These are phyloP conservation scores for Brenthis ino DNA, from an alignment of 2,888 invertebrate genomes.

Conservation along the genomic window DNA sequence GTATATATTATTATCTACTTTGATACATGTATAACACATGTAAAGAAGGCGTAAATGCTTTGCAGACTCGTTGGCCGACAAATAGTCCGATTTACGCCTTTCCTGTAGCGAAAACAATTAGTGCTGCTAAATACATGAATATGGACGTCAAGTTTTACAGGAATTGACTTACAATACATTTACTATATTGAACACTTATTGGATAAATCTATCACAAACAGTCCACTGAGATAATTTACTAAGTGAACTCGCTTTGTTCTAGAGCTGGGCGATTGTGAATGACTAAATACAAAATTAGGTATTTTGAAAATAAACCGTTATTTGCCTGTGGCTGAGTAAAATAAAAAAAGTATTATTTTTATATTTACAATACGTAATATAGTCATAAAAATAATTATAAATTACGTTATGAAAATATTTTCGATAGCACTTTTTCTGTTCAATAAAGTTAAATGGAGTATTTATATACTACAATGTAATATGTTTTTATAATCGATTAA, in stretches of 20 bases:
- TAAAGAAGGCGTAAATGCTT: background rate
- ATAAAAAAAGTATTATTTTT: no score
- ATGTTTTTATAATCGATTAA: no score
- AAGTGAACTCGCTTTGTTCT: conserved; percentile 58
- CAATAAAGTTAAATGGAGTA: no score
- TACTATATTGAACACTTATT: conserved; percentile 79
- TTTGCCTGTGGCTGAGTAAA: no score
- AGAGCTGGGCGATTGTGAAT: conserved; percentile 14
- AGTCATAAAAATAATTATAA: no score
- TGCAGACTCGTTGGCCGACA: background rate
- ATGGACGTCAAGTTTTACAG: conserved; percentile 73
- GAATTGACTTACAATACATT: conserved; percentile 74
- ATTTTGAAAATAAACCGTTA: no score
- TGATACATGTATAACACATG: background rate
- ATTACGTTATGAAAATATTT: no score
- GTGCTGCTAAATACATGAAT: conserved; percentile 44
- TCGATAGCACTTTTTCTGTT: no score
- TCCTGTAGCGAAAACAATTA: conserved; percentile 43
- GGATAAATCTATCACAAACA: conserved; percentile 81
- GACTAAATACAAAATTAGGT: background rate
- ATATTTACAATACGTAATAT: no score
- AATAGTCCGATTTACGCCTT: background rate
- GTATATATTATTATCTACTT: background rate
- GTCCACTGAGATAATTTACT: conserved; percentile 79
- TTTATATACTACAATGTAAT: no score